These are phyloP conservation scores for Anneissia japonica DNA, from an alignment of 35 echinoderm and acorn worm genomes.

Conservation along the genomic window DNA sequence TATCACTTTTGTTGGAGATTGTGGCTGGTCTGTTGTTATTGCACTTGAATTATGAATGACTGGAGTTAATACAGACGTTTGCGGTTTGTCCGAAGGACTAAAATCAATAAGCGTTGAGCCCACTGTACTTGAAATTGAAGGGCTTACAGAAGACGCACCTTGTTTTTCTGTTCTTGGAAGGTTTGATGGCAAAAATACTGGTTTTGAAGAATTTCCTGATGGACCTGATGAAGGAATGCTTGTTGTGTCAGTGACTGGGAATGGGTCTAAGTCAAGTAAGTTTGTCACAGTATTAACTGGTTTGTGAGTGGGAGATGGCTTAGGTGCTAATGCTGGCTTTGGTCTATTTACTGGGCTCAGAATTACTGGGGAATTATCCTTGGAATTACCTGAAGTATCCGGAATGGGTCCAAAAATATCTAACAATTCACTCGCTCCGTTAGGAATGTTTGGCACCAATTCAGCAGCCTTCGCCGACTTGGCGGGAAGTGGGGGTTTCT, in stretches of 20 bases:
- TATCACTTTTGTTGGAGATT: background rate
- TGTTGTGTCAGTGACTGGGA: background rate
- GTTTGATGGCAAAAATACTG: constrained; percentile 46
- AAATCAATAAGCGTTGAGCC: constrained; percentile 46
- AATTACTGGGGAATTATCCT: background rate
- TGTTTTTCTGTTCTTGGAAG: background rate
- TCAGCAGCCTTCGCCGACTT: constrained; percentile 6
- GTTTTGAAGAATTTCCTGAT: constrained; percentile 25
- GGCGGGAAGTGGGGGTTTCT: constrained; percentile 45
- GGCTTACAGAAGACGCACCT: background rate
- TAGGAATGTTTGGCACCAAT: background rate
- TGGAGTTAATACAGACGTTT: constrained; percentile 29
- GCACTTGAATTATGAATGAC: background rate
- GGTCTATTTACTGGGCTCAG: background rate
- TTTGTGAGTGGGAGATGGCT: background rate
- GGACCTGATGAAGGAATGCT: background rate
- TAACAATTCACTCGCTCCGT: background rate
- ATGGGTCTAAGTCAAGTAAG: background rate
- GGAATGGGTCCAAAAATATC: background rate
- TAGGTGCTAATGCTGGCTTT: background rate
- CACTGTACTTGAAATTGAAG: background rate
- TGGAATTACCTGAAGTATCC: background rate
- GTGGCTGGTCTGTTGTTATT: background rate
- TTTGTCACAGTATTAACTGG: background rate
- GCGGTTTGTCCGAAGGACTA: constrained; percentile 51